phyloP scores from a whole-genome alignment of 2,888 invertebrate species.

The Coelopa pilipes region DNA sequence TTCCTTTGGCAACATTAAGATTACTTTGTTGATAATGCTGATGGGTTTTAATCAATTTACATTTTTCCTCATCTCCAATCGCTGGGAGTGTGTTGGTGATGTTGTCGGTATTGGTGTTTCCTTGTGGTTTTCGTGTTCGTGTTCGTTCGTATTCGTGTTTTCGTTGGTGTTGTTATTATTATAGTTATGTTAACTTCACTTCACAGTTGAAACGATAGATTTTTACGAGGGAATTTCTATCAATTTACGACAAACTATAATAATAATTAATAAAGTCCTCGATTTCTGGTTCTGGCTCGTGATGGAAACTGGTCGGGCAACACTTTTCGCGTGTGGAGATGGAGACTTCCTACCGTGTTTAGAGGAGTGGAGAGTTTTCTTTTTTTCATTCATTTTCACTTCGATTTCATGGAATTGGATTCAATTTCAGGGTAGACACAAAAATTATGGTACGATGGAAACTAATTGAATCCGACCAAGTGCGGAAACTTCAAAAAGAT shows the following conservation, averaged over 20 bases:
- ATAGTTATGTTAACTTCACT: background rate
- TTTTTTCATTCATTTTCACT: too few relatives aligned
- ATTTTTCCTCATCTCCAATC: conserved; percentile 36
- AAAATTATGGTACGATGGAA: too few relatives aligned
- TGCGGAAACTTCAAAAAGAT: too few relatives aligned
- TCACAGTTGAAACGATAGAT: too few relatives aligned
- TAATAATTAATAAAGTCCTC: background rate
- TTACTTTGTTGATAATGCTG: conserved; percentile 26
- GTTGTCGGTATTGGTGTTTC: background rate
- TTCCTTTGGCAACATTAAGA: background rate
- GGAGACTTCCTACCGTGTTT: too few relatives aligned
- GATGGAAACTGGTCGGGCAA: background rate
- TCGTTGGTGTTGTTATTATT: background rate
- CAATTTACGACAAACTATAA: conserved; percentile 2
- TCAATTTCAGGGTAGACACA: too few relatives aligned
- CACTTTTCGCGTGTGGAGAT: too few relatives aligned
- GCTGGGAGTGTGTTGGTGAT: background rate
- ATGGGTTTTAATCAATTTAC: conserved; percentile 47
- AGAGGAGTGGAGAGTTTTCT: too few relatives aligned
- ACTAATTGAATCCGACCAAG: too few relatives aligned
- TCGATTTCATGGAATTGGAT: too few relatives aligned
- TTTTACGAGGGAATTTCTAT: background rate
- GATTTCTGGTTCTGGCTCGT: background rate
- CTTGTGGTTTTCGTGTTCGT: too few relatives aligned
- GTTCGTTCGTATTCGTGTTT: too few relatives aligned